phyloP scores from a whole-genome alignment of 2,797 vertebrate genomes.

The Enteromius argenteus region DNA sequence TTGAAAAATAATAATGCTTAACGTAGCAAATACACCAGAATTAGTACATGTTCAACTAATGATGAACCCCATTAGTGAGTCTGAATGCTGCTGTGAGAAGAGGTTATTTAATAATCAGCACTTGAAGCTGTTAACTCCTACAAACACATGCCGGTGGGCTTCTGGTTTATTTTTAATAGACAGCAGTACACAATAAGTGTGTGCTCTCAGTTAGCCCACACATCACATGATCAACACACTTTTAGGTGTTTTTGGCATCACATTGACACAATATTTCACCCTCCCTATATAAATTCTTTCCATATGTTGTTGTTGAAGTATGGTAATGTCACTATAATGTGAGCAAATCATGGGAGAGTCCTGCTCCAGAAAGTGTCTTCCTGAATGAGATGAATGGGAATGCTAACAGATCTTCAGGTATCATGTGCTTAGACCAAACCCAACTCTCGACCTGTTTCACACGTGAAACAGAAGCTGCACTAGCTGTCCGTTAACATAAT shows the following conservation, averaged over 20 bases:
- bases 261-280: neutral
- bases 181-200: conserved; percentile 68
- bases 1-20: neutral
- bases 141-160: conserved; percentile 57
- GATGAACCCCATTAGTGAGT: conserved; percentile 43
- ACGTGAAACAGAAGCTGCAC: neutral
- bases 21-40: neutral
- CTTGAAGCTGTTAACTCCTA: conserved; percentile 70
- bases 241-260: conserved; percentile 16
- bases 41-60: conserved; percentile 18
- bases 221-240: conserved; percentile 47
- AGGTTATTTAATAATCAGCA: conserved; percentile 49
- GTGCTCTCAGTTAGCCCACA: conserved; percentile 68
- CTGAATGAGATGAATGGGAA: neutral
- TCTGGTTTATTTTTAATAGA: conserved; percentile 72
- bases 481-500: conserved; percentile 25
- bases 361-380: neutral
- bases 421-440: neutral
- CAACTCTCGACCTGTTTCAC: neutral
- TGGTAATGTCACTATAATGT: neutral
- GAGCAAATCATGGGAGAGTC: neutral
- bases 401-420: neutral
- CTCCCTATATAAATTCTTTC: neutral
- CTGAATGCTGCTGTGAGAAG: conserved; percentile 6
- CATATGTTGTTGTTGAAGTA: neutral